Evolutionary conservation across 2,888 invertebrate species (phyloP).

Genomic region (Agrochola litura): DNA sequence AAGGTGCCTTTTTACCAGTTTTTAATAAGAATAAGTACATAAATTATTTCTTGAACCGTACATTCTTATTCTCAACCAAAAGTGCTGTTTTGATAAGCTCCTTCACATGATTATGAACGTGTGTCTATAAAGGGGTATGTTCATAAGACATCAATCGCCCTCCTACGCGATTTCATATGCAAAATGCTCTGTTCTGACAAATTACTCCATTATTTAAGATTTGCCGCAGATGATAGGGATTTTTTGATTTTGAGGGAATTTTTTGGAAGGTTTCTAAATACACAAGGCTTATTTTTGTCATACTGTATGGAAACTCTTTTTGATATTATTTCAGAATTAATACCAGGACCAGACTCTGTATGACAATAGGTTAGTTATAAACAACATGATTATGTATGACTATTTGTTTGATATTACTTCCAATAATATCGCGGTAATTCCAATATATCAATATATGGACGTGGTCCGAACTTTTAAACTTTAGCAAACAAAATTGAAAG

Average conservation of each 20-base stretch:
- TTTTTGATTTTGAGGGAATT: conserved; percentile 68
- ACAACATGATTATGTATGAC: neutral
- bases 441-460: neutral
- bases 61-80: neutral
- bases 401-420: neutral
- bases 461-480: neutral
- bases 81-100: conserved; percentile 21
- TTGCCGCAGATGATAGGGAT: conserved; percentile 83
- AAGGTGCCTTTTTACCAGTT: neutral
- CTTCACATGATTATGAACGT: conserved; percentile 17
- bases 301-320: neutral
- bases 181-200: conserved; percentile 84
- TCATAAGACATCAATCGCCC: conserved; percentile 79
- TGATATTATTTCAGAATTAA: neutral
- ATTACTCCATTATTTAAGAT: conserved; percentile 87
- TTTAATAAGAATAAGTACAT: neutral
- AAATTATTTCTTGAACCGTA: neutral
- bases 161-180: conserved; percentile 85
- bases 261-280: conserved; percentile 14
- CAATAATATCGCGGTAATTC: neutral
- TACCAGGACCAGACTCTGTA: neutral
- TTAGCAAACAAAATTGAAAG: neutral
- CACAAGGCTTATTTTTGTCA: neutral
- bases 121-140: conserved; percentile 59
- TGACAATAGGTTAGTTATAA: too few species aligned